Conservation (phyloP, 2,888 invertebrate species). For the Clistopyga incitator region DNA sequence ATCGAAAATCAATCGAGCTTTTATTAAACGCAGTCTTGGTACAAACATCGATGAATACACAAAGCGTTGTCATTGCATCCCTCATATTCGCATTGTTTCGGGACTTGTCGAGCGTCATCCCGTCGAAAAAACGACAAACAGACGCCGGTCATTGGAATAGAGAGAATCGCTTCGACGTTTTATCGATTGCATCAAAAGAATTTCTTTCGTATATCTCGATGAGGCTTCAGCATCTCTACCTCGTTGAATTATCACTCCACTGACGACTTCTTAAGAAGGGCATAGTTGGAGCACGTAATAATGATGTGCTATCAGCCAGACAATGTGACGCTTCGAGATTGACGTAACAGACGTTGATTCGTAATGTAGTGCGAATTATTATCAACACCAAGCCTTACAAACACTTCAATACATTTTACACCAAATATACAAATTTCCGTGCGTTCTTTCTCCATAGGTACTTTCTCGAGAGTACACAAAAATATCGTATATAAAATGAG, state of each 20-base stretch:
- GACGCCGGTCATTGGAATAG: not conserved
- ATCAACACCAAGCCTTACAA: not conserved
- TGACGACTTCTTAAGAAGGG: not conserved
- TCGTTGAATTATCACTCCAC: not conserved
- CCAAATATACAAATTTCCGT: conserved; percentile 1
- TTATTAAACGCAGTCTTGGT: conserved; percentile 80
- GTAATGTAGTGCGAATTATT: not conserved
- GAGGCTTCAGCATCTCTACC: not conserved
- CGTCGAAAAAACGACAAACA: not conserved
- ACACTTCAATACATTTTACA: not conserved
- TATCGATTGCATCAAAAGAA: conserved; percentile 47
- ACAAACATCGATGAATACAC: conserved; percentile 69
- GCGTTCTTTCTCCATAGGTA: not conserved
- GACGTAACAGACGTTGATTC: conserved; percentile 8
- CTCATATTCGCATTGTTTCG: conserved; percentile 7
- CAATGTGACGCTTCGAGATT: conserved; percentile 3
- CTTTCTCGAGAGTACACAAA: not conserved
- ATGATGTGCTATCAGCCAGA: not conserved
- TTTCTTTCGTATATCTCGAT: conserved; percentile 30
- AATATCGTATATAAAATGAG: conserved; percentile 18
- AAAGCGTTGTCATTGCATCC: conserved; percentile 32
- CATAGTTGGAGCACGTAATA: not conserved
- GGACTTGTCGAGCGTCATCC: not conserved
- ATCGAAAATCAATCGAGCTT: conserved; percentile 70
- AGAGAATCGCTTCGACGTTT: conserved; percentile 54